These are phyloP conservation scores for Heliangelus exortis DNA, from an alignment of 2,797 vertebrate species.

Conservation along the genomic window DNA sequence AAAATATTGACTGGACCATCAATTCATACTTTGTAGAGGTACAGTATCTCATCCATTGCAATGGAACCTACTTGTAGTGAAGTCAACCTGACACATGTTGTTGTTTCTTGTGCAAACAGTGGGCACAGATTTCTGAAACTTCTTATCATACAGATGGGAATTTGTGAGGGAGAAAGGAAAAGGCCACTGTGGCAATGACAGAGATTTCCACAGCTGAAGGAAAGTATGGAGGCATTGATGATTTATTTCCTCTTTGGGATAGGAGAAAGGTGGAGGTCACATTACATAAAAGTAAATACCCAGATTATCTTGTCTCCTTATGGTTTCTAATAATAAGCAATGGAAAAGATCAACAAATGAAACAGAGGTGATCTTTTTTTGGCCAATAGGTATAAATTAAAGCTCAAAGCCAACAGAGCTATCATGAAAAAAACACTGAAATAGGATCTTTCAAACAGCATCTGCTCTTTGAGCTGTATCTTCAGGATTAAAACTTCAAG, in stretches of 20 bases:
- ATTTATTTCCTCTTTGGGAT: neutral
- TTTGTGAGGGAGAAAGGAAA: neutral
- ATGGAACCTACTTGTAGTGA: neutral
- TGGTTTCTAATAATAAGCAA: neutral
- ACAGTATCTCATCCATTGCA: neutral
- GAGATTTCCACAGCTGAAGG: neutral
- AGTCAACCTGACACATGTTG: neutral
- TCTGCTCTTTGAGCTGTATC: neutral
- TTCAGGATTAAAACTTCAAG: neutral
- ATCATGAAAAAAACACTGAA: neutral
- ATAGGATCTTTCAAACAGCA: neutral
- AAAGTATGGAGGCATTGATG: neutral
- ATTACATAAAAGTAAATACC: neutral
- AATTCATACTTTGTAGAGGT: neutral
- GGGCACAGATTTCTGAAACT: neutral
- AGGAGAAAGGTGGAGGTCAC: neutral
- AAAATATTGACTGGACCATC: conserved; percentile 24
- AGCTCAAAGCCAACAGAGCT: neutral
- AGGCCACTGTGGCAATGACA: neutral
- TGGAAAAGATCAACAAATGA: neutral
- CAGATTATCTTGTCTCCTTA: neutral
- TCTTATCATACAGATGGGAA: neutral
- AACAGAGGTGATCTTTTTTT: neutral
- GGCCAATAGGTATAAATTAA: neutral
- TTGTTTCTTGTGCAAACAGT: neutral